Evolutionary conservation across 2,113 vertebrate genomes (phyloP), one percentile per base, ranked within the genome.

Genomic region (Rousettus leschenaultii): DNA sequence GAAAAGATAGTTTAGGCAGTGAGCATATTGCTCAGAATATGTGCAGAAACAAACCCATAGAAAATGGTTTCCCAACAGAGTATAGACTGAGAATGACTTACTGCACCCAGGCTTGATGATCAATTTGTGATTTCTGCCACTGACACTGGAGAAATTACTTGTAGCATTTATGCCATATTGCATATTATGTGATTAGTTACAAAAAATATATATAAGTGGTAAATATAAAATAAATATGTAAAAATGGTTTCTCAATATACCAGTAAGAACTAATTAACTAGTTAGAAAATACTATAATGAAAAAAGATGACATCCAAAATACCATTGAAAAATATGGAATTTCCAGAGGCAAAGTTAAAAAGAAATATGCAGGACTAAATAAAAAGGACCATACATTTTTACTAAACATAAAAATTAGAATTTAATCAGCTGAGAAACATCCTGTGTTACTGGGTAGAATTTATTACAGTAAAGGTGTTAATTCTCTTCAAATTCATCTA

Each of bases 391-490:
- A 94, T 89, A 97, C 80, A 71, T 96, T 95, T 96, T 95, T 87
- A 84, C 70, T 61, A 95, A 96, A 80, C 70, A 92, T 96, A 97
- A 98, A 97, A 96, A 82, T 95, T 94, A 80, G 89, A 96, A 95
- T 87, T 94, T 24, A 97, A 92, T 91, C 63, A 61, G 22, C 82
- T 94, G 74, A 97, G 59, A 94, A 92, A 86, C 38, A 95, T 61
- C 13, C 30, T 84, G 5, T 95, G 65, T 90, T 80, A 53, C 45
- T 71, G 8, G 30, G 24, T 86, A 66, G 53, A 97, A 92, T 96
- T 80, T 63, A 38, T 79, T 87, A 26, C 38, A 94, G n/a, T 97
- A 86, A 96, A 94, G 55, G 84, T 86, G 95, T 89, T 83, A 92
- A n/a, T 53, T 70, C 57, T 92, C 55, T 28, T 33, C 43, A 70